phyloP scores from a whole-genome alignment of 2,797 vertebrate species.

The Xerus rutilus region DNA sequence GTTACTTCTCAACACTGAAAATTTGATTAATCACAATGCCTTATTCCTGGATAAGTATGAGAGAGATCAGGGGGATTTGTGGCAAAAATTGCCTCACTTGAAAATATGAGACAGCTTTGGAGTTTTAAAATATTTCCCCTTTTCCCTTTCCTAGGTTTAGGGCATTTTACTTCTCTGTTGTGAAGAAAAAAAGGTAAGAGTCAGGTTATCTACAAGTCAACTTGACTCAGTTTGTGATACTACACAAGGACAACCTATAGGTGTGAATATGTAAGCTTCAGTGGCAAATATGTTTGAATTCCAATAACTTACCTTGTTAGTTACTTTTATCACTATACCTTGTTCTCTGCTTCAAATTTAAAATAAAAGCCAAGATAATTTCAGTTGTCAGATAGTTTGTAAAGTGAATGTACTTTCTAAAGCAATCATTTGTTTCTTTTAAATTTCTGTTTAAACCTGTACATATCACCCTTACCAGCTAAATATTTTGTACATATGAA shows the following conservation, averaged over 20 bases:
- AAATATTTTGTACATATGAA: neutral
- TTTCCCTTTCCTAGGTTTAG: neutral
- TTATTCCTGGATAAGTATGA: neutral
- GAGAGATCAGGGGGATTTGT: neutral
- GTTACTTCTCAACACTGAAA: slow-evolving; percentile 37
- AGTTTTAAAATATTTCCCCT: neutral
- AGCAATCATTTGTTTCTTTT: slow-evolving; percentile 14
- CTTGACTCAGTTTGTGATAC: neutral
- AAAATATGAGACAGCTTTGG: neutral
- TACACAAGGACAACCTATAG: neutral
- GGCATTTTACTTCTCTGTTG: neutral
- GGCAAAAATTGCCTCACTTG: neutral
- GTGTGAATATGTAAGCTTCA: neutral
- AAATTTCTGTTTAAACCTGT: slow-evolving; percentile 49
- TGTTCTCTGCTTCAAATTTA: neutral
- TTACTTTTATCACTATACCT: neutral
- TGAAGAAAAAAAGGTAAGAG: neutral
- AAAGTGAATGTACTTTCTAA: neutral
- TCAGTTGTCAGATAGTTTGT: slow-evolving; percentile 11
- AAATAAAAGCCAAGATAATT: slow-evolving; percentile 46
- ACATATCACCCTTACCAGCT: neutral
- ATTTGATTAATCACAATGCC: slow-evolving; percentile 6
- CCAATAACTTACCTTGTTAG: neutral
- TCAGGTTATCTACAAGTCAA: neutral
- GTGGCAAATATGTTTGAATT: slow-evolving; percentile 13